Evolutionary conservation across 2,888 invertebrate genomes (phyloP).

Genomic region (Coelinius sp.): DNA sequence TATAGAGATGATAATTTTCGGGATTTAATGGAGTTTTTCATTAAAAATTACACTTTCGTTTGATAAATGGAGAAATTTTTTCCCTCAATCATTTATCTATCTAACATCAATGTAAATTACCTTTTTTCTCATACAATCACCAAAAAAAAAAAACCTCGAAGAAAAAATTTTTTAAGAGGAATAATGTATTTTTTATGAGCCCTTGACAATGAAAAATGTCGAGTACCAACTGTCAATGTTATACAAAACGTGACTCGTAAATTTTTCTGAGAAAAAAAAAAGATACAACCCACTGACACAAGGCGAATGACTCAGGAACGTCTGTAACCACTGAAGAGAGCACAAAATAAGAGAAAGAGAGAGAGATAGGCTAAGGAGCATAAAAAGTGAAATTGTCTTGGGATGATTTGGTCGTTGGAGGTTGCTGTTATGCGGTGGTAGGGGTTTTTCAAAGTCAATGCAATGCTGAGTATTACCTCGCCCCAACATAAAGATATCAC

Average conservation of each 20-base stretch:
- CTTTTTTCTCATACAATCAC: not conserved
- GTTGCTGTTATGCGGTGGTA: conserved; percentile 21
- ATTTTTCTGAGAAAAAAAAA: conserved; percentile 10
- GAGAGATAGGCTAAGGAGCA: not conserved
- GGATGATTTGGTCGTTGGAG: conserved; percentile 28
- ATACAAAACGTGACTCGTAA: conserved; percentile 23
- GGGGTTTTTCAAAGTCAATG: not conserved
- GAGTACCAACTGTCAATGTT: conserved; percentile 16
- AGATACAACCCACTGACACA: conserved; percentile 8
- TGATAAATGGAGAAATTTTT: not conserved
- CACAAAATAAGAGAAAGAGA: not conserved
- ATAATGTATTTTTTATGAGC: conserved; percentile 6
- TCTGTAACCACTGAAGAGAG: not conserved
- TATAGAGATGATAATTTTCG: not conserved
- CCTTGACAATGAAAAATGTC: conserved; percentile 2
- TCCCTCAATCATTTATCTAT: not conserved
- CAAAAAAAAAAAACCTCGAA: not conserved
- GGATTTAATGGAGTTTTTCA: no score
- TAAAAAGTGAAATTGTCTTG: conserved; percentile 15
- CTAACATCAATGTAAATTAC: not conserved
- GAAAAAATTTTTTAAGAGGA: not conserved
- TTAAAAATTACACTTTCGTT: not conserved
- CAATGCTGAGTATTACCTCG: not conserved
- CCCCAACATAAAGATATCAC: conserved; percentile 43
- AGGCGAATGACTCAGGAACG: conserved; percentile 12